A percentile compares a stretch with the other conserved stretches of the same genome.
phyloP scores from a whole-genome alignment of 2,113 vertebrate genomes.

The Peucedramus taeniatus region DNA sequence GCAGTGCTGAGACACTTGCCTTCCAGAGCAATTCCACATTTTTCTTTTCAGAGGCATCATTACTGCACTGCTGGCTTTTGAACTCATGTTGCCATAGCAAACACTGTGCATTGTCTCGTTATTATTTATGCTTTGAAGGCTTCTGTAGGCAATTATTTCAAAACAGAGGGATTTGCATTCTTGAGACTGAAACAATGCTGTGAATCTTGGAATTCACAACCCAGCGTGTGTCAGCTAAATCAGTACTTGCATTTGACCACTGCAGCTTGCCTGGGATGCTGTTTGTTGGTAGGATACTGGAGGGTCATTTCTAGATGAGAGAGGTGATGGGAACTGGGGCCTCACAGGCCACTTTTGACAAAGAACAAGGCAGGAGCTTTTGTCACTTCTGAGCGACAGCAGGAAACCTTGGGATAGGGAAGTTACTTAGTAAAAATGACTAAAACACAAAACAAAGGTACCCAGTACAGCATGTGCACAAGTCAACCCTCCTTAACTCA shows the following conservation, averaged over 20 bases:
- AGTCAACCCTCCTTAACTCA: background rate
- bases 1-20: background rate
- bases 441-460: background rate
- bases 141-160: background rate
- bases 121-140: conserved; percentile 7
- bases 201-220: background rate
- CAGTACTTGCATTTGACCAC: background rate
- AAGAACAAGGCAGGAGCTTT: background rate
- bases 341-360: background rate
- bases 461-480: background rate
- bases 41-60: background rate
- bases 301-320: background rate
- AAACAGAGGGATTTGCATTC: background rate
- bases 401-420: background rate
- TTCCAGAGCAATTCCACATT: background rate
- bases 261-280: background rate
- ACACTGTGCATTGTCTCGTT: rapidly evolving
- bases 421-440: background rate
- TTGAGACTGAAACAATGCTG: background rate
- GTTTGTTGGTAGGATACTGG: background rate
- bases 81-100: conserved; percentile 16
- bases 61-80: background rate
- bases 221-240: background rate
- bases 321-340: background rate
- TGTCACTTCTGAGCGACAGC: background rate